Conservation (phyloP, 2,888 invertebrate species). For the Hydropsyche betteni region DNA sequence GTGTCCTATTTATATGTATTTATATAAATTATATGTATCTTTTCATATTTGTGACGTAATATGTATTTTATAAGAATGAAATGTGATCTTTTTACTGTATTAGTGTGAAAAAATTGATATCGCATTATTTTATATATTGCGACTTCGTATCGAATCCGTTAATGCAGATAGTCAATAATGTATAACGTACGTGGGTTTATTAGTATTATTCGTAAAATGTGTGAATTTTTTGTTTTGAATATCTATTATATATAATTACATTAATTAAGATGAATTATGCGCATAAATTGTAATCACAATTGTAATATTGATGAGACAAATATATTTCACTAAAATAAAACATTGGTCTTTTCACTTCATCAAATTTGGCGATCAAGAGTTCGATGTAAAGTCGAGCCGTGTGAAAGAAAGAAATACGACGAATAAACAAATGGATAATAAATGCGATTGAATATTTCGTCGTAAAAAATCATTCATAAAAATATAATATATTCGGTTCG, state of each 20-base stretch:
- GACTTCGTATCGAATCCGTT: conserved; percentile 34
- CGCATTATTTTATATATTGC: conserved; percentile 16
- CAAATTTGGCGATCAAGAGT: no score
- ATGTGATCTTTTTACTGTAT: conserved; percentile 46
- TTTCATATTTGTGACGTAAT: conserved; percentile 1
- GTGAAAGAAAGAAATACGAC: background rate
- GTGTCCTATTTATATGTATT: conserved; percentile 46
- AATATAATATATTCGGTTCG: conserved; percentile 3
- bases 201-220: conserved; percentile 3
- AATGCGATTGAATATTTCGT: background rate
- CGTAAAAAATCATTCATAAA: conserved; percentile 11
- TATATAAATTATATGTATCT: conserved; percentile 17
- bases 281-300: conserved; percentile 32
- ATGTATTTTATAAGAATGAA: conserved; percentile 47
- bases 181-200: conserved; percentile 8
- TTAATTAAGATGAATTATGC: background rate
- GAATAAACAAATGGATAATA: background rate
- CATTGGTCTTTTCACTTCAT: background rate
- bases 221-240: background rate
- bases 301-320: conserved; percentile 30
- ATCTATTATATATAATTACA: background rate
- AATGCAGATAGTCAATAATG: conserved; percentile 22
- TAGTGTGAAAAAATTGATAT: conserved; percentile 42
- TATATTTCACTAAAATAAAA: conserved; percentile 18
- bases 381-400: background rate